A percentile compares a stretch with the other conserved stretches of the same genome.
Evolutionary conservation across 1,140 invertebrate genomes (phyloP).

Genomic region (Nephila pilipes): DNA sequence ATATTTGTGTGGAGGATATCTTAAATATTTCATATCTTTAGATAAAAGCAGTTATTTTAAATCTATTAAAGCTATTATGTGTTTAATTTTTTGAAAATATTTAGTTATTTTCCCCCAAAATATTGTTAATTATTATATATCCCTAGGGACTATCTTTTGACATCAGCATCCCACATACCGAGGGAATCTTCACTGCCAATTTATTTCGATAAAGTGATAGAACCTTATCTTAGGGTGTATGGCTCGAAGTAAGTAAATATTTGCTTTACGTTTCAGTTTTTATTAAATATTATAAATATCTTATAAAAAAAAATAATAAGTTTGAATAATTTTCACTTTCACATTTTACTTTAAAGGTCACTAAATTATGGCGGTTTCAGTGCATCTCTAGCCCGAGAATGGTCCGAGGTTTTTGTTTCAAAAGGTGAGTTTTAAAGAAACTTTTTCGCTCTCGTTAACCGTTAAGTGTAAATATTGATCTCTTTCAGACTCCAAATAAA

Average conservation of each 20-base stretch:
- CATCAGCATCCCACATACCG: background rate
- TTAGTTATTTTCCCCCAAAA: background rate
- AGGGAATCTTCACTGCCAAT: background rate
- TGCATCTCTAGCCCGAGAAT: slow-evolving; percentile 2
- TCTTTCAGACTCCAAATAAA: too few relatives aligned
- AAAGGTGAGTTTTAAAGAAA: background rate
- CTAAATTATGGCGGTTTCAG: slow-evolving; percentile 16
- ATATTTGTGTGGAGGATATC: too few relatives aligned
- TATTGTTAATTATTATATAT: background rate
- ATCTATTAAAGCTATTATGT: too few relatives aligned
- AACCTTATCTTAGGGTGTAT: slow-evolving; percentile 15
- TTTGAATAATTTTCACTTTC: background rate
- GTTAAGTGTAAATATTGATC: too few relatives aligned
- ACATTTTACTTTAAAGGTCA: background rate
- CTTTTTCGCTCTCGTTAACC: too few relatives aligned
- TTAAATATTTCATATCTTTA: too few relatives aligned
- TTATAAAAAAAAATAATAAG: background rate
- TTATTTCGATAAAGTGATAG: slow-evolving; percentile 33
- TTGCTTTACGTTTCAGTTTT: background rate
- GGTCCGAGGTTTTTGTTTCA: background rate
- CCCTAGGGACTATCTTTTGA: background rate
- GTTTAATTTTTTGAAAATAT: background rate
- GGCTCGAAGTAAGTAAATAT: background rate
- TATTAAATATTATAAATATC: too few relatives aligned
- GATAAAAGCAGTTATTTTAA: too few relatives aligned